Percentiles rank a stretch among this genome's conserved stretches.
phyloP scores from a whole-genome alignment of 2,797 vertebrate genomes.

The Bryconaethiops microstoma region DNA sequence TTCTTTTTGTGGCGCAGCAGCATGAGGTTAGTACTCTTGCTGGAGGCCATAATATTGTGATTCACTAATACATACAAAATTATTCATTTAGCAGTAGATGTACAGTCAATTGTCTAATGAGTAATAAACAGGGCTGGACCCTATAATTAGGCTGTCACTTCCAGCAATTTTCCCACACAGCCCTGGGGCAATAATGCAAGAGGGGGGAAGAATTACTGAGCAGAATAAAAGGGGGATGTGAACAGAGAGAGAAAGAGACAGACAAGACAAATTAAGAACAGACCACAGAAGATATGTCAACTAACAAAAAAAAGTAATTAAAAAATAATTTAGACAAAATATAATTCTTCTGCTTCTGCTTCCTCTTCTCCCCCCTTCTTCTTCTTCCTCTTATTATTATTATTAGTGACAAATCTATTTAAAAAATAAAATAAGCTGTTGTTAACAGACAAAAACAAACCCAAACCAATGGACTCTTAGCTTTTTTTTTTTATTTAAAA shows the following conservation, averaged over 20 bases:
- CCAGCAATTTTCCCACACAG: constrained; percentile 75
- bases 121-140: constrained; percentile 81
- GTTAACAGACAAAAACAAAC: too few relatives aligned
- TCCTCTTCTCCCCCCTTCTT: too few relatives aligned
- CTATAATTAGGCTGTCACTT: constrained; percentile 87
- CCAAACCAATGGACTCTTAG: too few relatives aligned
- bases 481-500: neutral
- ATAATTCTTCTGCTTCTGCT: too few relatives aligned
- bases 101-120: constrained; percentile 86
- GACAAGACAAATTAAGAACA: neutral
- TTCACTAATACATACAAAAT: constrained; percentile 85
- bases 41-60: constrained; percentile 82
- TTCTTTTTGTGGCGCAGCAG: constrained; percentile 78
- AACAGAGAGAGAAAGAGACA: constrained; percentile 38
- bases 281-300: neutral
- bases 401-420: constrained; percentile 3
- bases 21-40: constrained; percentile 78
- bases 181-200: constrained; percentile 70
- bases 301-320: neutral
- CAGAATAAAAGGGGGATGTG: constrained; percentile 68
- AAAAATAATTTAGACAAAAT: neutral
- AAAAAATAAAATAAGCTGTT: too few relatives aligned
- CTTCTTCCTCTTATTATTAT: neutral
- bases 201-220: constrained; percentile 52
- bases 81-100: constrained; percentile 85